phyloP scores from a whole-genome alignment of 2,888 invertebrate genomes.

The Seira musarum region DNA sequence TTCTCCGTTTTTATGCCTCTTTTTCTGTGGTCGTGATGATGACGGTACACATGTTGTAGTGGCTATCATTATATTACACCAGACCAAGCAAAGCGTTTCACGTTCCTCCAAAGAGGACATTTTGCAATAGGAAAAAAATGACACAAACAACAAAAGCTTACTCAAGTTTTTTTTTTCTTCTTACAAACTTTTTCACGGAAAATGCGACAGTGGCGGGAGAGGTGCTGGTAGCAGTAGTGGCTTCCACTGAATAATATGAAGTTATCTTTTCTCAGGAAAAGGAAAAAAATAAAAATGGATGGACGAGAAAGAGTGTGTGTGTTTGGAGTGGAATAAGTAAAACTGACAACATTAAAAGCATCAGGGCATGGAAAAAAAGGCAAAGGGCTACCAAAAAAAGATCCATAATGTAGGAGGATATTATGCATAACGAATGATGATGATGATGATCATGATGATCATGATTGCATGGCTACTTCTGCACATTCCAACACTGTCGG shows the following conservation, averaged over 20 bases:
- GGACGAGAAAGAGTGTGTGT: constrained; percentile 3
- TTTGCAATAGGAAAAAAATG: constrained; percentile 1
- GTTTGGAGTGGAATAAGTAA: constrained; percentile 12
- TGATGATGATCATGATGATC: constrained; percentile 6
- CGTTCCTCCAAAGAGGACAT: not conserved
- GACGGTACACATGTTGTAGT: constrained; percentile 9
- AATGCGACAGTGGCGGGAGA: constrained; percentile 21
- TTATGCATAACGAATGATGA: constrained; percentile 22
- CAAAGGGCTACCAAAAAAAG: constrained; percentile 29
- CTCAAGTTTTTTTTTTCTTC: not conserved
- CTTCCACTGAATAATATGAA: constrained; percentile 1
- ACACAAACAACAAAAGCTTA: constrained; percentile 27
- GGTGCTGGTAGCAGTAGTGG: constrained; percentile 3
- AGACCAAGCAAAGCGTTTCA: not conserved
- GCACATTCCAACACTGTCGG: constrained; percentile 12
- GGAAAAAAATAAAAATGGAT: constrained; percentile 42
- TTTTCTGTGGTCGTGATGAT: constrained; percentile 17
- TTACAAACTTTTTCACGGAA: not conserved
- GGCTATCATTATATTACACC: constrained; percentile 21
- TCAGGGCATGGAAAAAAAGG: constrained; percentile 24
- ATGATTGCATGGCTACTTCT: constrained; percentile 40
- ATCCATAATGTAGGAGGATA: constrained; percentile 12
- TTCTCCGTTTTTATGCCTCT: not conserved
- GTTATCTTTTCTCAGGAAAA: constrained; percentile 23
- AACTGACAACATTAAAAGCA: constrained; percentile 15